Evolutionary conservation across 2,888 invertebrate genomes (phyloP).

Genomic region (Heliconius ismenius): DNA sequence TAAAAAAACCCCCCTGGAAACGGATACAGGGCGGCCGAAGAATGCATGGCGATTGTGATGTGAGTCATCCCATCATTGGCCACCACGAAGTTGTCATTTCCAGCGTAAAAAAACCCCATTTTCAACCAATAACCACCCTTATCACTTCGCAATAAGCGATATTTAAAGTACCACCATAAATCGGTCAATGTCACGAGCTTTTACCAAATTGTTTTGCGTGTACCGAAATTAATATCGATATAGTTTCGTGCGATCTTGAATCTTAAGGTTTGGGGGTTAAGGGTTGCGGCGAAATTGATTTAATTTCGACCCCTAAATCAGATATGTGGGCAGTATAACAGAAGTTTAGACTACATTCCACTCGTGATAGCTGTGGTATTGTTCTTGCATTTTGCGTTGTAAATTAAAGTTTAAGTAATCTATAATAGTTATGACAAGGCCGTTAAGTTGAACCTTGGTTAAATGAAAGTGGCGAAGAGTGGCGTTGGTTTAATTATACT

Average conservation of each 20-base stretch:
- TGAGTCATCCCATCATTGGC: constrained; percentile 75
- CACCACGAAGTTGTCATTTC: constrained; percentile 65
- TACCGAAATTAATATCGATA: constrained; percentile 25
- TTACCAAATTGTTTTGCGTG: constrained; percentile 55
- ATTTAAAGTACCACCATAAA: constrained; percentile 44
- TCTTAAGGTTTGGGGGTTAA: constrained; percentile 23
- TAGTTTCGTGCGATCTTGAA: constrained; percentile 27
- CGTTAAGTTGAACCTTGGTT: constrained; percentile 33
- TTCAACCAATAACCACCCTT: constrained; percentile 50
- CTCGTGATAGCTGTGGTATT: constrained; percentile 55
- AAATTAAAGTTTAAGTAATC: constrained; percentile 45
- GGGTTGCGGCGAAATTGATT: constrained; percentile 36
- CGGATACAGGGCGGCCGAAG: constrained; percentile 70
- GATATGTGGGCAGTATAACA: constrained; percentile 51
- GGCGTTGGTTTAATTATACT: constrained; percentile 10
- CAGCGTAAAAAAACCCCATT: constrained; percentile 47
- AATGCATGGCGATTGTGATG: constrained; percentile 70
- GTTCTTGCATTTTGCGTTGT: constrained; percentile 45
- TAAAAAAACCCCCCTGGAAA: constrained; percentile 55
- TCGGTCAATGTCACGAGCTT: constrained; percentile 52
- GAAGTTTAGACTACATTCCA: constrained; percentile 74
- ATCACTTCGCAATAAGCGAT: constrained; percentile 48
- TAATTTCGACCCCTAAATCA: constrained; percentile 20
- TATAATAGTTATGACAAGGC: constrained; percentile 43
- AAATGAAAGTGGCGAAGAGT: constrained; percentile 26